A percentile compares a stretch with the other conserved stretches of the same genome.
Conservation (phyloP, 2,113 vertebrate genomes). For the Mirza zaza region DNA sequence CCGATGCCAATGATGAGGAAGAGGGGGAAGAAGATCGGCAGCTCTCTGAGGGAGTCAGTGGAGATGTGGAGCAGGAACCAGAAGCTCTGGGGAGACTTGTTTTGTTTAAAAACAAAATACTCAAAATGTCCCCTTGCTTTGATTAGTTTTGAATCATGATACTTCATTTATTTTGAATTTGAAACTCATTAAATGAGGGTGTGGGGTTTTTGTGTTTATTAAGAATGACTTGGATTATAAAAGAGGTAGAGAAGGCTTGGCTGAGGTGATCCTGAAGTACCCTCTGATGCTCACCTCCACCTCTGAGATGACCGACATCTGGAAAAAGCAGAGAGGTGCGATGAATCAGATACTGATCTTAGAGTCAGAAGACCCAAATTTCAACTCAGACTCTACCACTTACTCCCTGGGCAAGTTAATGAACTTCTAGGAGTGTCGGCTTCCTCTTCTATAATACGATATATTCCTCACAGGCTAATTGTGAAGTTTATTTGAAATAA, state of each 20-base stretch:
- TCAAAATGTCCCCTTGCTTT: not conserved
- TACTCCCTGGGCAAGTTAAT: not conserved
- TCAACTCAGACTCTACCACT: not conserved
- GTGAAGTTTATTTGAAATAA: not conserved
- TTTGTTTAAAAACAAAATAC: not conserved
- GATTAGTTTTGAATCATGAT: not conserved
- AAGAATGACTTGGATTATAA: not conserved
- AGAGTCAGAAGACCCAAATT: not conserved
- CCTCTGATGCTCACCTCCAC: not conserved
- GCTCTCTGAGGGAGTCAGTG: not conserved
- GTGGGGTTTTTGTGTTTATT: constrained; percentile 7
- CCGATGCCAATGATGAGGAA: not conserved
- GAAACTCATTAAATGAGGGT: constrained; percentile 9
- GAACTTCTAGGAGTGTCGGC: not conserved
- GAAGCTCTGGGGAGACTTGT: not conserved
- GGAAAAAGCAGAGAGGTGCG: not conserved
- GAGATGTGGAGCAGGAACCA: not conserved
- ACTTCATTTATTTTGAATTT: constrained; percentile 48
- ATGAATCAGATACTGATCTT: not conserved
- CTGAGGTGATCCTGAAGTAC: not conserved
- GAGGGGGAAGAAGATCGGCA: not conserved
- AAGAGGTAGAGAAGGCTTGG: not conserved
- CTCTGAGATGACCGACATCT: not conserved
- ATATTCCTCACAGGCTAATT: not conserved
- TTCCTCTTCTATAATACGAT: not conserved